Conservation (phyloP, 2,888 invertebrate genomes). For the Euplexia lucipara region DNA sequence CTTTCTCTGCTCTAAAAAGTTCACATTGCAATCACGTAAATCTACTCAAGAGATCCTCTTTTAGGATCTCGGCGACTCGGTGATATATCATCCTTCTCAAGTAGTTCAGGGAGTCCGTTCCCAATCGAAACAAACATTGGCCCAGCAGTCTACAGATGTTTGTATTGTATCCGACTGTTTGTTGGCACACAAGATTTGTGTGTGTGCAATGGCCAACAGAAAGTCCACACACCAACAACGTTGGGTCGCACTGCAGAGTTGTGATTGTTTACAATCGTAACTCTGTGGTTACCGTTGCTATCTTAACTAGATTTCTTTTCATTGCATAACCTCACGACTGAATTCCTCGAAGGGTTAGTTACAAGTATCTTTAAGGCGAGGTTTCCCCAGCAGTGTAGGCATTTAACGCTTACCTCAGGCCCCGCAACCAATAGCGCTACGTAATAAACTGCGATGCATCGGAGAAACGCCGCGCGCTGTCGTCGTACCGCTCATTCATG, state of each 20-base stretch:
- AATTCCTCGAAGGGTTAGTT: no score
- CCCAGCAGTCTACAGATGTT: constrained; percentile 24
- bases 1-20: no score
- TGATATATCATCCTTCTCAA: constrained; percentile 41
- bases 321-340: no score
- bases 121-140: constrained; percentile 26
- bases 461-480: no score
- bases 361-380: no score
- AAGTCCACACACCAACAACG: not conserved
- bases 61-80: not conserved
- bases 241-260: constrained; percentile 15
- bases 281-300: constrained; percentile 11
- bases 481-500: no score
- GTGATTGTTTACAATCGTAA: constrained; percentile 18
- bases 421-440: no score
- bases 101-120: constrained; percentile 7
- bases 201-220: not conserved
- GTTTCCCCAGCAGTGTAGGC: no score
- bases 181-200: constrained; percentile 29
- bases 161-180: constrained; percentile 14
- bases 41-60: constrained; percentile 23
- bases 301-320: not conserved
- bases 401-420: no score
- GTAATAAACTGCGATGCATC: no score
- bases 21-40: constrained; percentile 1